These are phyloP conservation scores for Encarsia formosa DNA, from an alignment of 2,888 invertebrate genomes.

Conservation along the genomic window DNA sequence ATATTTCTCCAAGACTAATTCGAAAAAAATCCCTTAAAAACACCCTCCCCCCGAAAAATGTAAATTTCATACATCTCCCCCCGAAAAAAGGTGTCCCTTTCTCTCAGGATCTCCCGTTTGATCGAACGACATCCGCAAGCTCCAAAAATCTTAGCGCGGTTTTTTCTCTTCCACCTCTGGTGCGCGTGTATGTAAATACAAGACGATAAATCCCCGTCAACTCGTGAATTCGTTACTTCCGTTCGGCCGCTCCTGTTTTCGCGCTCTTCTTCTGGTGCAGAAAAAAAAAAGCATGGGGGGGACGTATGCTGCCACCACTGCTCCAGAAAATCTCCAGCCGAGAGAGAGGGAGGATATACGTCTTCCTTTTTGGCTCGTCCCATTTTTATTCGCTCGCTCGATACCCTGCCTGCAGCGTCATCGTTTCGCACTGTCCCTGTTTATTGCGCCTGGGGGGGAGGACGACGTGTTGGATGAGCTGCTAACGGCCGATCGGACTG, in stretches of 20 bases:
- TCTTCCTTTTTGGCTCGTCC: no score
- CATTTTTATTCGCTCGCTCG: not conserved
- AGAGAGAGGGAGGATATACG: not conserved
- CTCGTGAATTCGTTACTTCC: constrained; percentile 47
- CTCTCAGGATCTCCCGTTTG: not conserved
- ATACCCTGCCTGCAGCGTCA: not conserved
- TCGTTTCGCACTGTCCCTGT: not conserved
- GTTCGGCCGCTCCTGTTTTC: constrained; percentile 39
- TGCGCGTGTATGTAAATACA: constrained; percentile 28
- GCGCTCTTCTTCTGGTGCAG: constrained; percentile 11
- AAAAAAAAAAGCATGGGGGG: not conserved
- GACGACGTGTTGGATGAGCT: not conserved
- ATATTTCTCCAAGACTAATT: no score
- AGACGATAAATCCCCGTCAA: constrained; percentile 42
- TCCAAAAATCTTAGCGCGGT: not conserved
- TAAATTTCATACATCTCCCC: no score
- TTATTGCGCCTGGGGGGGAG: not conserved
- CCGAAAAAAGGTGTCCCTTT: no score
- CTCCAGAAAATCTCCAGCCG: not conserved
- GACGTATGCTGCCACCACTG: not conserved
- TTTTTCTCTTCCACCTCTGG: constrained; percentile 11
- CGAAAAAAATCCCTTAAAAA: no score
- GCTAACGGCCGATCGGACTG: not conserved
- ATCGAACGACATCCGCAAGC: no score
- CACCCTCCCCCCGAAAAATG: no score